Evolutionary conservation across 1,140 invertebrate genomes (phyloP).

Genomic region (Chironomus striatipennis): DNA sequence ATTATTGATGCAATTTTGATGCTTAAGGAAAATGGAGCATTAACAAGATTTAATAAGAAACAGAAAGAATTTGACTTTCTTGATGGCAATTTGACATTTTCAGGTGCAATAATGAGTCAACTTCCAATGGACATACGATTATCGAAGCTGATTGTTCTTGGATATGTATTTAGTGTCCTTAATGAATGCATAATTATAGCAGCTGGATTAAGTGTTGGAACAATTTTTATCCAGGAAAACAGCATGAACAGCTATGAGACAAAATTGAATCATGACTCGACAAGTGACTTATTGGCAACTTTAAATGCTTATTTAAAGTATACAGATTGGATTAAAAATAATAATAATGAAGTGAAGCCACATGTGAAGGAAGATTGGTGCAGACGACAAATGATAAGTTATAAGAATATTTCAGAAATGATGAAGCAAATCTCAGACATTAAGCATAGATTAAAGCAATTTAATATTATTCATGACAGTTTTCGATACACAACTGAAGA

Average conservation of each 20-base stretch:
- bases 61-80: slow-evolving; percentile 42
- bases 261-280: slow-evolving; percentile 59
- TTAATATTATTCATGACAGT: neutral
- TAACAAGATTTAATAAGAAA: slow-evolving; percentile 49
- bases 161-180: slow-evolving; percentile 76
- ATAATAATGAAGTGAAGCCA: neutral
- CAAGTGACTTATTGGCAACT: slow-evolving; percentile 77
- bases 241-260: slow-evolving; percentile 57
- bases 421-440: neutral
- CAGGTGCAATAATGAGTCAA: slow-evolving; percentile 73
- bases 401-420: neutral
- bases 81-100: slow-evolving; percentile 84
- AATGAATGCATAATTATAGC: slow-evolving; percentile 80
- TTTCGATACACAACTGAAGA: neutral
- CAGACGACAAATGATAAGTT: neutral
- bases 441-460: neutral
- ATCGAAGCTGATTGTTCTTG: slow-evolving; percentile 78
- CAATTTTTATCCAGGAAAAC: slow-evolving; percentile 51
- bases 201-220: slow-evolving; percentile 71
- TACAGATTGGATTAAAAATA: neutral
- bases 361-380: neutral
- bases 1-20: slow-evolving; percentile 70
- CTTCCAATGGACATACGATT: slow-evolving; percentile 77
- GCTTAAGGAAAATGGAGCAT: slow-evolving; percentile 75
- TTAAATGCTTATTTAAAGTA: slow-evolving; percentile 60